Evolutionary conservation across 92 coral and sea anemone species (phyloP), one percentile per base, ranked within the genome.

Genomic region (Palythoa grandiflora): DNA sequence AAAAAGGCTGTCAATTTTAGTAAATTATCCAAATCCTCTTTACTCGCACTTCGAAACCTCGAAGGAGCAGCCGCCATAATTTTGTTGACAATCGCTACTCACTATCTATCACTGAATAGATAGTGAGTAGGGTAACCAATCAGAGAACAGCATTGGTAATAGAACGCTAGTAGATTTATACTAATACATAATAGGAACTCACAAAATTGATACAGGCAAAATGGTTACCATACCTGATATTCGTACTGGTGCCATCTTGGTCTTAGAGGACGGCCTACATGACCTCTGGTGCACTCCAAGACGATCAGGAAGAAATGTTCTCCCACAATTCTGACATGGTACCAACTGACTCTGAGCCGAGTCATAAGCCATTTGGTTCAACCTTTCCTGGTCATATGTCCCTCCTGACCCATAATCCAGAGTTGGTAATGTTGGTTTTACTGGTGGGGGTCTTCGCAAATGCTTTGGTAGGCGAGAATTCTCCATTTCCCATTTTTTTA

Each of bases 271-370:
- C 2, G 92, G 97, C 73, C 88, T 89, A 87, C 99, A 97, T 2
- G 99, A 97, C 73, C 95, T 87, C 78, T 95, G 84, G 59, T 97
- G 99, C 12, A 97, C 92, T 28, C 84, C 93, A 48, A 97, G 89
- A 36, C 98, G 89, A 13, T 95, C 98, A n/a, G 99, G 99, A 48
- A 96, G 93, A 70, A 97, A 97, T 44, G 99, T 95, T 78, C 99
- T 92, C 7, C 94, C 96, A 83, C 99, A 97, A 89, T 95, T 97
- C 68, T 90, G 95, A 76, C 99, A 97, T 1, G 97, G 95, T 13
- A 95, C 84, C 87, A 97, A 84, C 71, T 95, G 99, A 36, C 89
- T 91, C 78, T 94, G 88, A 6, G 99, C 93, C 1, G 99, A 94
- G 63, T 97, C 97, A 75, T 68, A 94, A 1, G 99, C 99, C 90